phyloP scores from a whole-genome alignment of 2,888 invertebrate genomes.

The Nebria brevicollis region DNA sequence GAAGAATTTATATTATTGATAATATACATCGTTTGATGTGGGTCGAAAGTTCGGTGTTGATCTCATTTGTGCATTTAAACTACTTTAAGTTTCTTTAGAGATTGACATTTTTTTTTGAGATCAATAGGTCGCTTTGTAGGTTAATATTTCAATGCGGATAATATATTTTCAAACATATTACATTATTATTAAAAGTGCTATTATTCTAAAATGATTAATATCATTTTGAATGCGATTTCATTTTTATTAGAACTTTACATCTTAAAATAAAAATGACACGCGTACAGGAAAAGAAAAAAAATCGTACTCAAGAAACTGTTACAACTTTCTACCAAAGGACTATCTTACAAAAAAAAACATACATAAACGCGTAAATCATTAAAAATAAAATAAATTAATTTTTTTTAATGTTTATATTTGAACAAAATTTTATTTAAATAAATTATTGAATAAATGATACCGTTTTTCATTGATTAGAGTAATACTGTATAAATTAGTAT shows the following conservation, averaged over 20 bases:
- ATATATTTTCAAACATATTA: not conserved
- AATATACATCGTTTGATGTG: constrained; percentile 3
- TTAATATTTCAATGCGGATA: not conserved
- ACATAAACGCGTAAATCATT: too few species aligned
- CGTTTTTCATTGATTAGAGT: too few species aligned
- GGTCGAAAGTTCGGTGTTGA: constrained; percentile 9
- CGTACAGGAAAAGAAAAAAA: not conserved
- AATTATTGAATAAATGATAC: too few species aligned
- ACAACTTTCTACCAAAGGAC: not conserved
- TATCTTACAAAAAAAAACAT: not conserved
- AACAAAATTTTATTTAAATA: too few species aligned
- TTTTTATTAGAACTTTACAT: not conserved
- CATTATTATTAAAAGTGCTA: not conserved
- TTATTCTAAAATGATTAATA: not conserved
- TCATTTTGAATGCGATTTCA: not conserved
- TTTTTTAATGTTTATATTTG: too few species aligned
- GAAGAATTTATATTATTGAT: not conserved
- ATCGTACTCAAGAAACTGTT: not conserved
- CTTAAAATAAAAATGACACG: not conserved
- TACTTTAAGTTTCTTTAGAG: not conserved
- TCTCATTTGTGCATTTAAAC: not conserved
- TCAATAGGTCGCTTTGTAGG: constrained; percentile 5
- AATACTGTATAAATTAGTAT: too few species aligned
- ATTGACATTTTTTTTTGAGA: not conserved
- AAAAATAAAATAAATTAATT: too few species aligned